Evolutionary conservation across 1,140 invertebrate species (phyloP), one percentile per base, ranked within the genome.

Genomic region (Hypothenemus hampei): DNA sequence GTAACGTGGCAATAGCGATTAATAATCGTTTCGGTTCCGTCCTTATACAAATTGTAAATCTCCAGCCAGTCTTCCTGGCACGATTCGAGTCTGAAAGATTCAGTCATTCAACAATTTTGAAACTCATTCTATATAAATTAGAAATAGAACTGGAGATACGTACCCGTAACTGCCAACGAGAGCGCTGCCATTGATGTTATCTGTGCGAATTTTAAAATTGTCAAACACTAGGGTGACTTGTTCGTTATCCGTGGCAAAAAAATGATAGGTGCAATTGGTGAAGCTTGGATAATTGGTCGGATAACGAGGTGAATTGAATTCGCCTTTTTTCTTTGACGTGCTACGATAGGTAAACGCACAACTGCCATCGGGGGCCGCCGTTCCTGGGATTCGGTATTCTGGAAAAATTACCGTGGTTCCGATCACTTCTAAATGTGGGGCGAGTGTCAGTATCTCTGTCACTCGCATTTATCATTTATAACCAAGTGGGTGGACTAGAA

Each of bases 271-370:
- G 78, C 95, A 98, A 75, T 90, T 91, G 21, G 87, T 92, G 66
- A 87, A 85, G 63, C 89, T 91, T 40, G 93, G 93, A 79, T 97
- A 97, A 75, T 93, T 94, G 66, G 88, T 87, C 63, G 94, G 94
- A 80, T 96, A 92, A 33, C 93, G 81, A 8, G 95, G 95, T 13
- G 93, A 96, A 73, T 97, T 97, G 70, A 97, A 92, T 62, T 91
- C 87, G 13, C 94, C 94, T 41, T 81, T 80, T 70, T 93, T 93
- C 60, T 83, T 80, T 33, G 84, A 87, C 54, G 81, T 83, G 72
- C 91, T 95, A 48, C 83, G 80, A 74, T 97, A 98, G 0, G 87
- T 88, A 72, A 97, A 98, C 36, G 83, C 83, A 71, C 95, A 98
- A 55, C 80, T 85, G 53, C 91, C 90, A 65, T 90, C 86, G 0